phyloP scores from a whole-genome alignment of 2,888 invertebrate genomes.

The Silvanus unidentatus region DNA sequence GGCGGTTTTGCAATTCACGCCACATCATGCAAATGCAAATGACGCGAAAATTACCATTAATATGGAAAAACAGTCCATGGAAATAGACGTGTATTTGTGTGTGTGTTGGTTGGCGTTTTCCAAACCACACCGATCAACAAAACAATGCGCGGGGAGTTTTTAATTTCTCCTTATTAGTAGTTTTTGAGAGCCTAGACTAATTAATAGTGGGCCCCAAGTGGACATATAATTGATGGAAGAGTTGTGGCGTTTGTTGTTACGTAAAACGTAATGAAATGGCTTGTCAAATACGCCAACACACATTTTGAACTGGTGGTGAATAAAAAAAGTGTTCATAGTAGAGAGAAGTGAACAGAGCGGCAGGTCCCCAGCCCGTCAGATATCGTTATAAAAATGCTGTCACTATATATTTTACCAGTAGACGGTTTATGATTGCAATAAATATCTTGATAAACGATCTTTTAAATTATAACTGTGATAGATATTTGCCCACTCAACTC shows the following conservation, averaged over 20 bases:
- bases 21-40: slow-evolving; percentile 35
- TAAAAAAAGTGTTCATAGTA: too few species aligned
- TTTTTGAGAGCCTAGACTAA: too few species aligned
- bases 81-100: neutral
- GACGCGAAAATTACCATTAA: slow-evolving; percentile 26
- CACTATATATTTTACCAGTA: slow-evolving; percentile 36
- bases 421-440: slow-evolving; percentile 47
- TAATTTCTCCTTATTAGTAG: too few species aligned
- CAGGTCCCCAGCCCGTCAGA: slow-evolving; percentile 23
- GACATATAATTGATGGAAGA: too few species aligned
- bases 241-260: too few species aligned
- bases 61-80: neutral
- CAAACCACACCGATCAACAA: too few species aligned
- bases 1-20: slow-evolving; percentile 34
- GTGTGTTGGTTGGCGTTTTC: neutral
- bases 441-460: slow-evolving; percentile 49
- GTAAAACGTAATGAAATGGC: too few species aligned
- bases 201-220: too few species aligned
- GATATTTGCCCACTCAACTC: slow-evolving; percentile 50
- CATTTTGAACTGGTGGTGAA: too few species aligned
- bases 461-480: slow-evolving; percentile 50
- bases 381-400: slow-evolving; percentile 32
- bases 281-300: too few species aligned
- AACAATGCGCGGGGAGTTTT: too few species aligned
- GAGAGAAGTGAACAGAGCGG: neutral